Base-by-base conservation (phyloP, 2,888 invertebrate species). In the Limnephilus marmoratus region DNA sequence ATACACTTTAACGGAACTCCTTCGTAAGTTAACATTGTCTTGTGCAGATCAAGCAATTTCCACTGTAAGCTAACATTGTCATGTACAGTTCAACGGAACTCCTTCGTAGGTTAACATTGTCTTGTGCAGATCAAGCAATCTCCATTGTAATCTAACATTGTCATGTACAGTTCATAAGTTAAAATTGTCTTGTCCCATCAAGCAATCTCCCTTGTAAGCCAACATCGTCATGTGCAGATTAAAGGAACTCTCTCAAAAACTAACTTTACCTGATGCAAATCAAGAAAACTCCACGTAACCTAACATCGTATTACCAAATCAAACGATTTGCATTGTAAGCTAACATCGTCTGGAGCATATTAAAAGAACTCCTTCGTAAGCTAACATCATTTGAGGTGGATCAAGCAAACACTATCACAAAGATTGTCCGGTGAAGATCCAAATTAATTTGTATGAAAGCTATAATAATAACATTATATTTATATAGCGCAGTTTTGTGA, bases 11-110 rank as follows among this genome's bases (percentile, higher is more conserved):
- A 45, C 2, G 0, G 15, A 49, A 15, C 49, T 49, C 15, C 49
- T 4, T 49, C 15, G 3, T 49, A 15, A 49, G 15, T 3, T 15
- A 49, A 49, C 13, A 49, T 49, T 15, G 45, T 45, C 45, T 0
- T 49, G 13, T 49, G 3, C 0, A 49, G 49, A 15, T 15, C 49
- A 13, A 93, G 88, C 81, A 92, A 85, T 92, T 90, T 49, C 93
- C 93, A 24, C 89, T 92, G 49, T 92, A 93, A 41, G 13, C 15
- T 49, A 15, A 49, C 13, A 3, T 49, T 4, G 15, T 4, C 49
- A 90, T 90, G 5, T 45, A 1, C 45, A 45, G 49, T 93, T 93
- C 82, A 93, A 93, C 88, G 81, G 92, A 85, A 92, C 91, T 49
- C 93, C 93, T 7, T 90, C 92, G 81, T 92, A 93, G 41, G 49